These are phyloP conservation scores for Strigamia transsilvanica DNA, from an alignment of 2,888 invertebrate species.

Conservation along the genomic window DNA sequence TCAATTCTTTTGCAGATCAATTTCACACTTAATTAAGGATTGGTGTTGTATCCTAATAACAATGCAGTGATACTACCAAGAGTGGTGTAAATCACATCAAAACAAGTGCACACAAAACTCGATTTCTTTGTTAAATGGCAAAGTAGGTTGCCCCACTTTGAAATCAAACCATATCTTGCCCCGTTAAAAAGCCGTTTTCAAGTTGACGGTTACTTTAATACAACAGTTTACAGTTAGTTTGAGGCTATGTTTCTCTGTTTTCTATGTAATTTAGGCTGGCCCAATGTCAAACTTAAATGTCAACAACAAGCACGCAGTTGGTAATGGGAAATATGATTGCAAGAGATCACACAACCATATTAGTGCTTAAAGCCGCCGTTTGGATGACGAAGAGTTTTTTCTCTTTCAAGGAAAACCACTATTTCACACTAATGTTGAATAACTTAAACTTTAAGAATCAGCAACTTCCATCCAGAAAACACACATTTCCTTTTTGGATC, in stretches of 20 bases:
- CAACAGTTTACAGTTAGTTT: not conserved
- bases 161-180: constrained; percentile 31
- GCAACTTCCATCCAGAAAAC: constrained; percentile 1
- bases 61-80: not conserved
- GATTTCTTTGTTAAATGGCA: constrained; percentile 1
- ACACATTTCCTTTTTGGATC: not conserved
- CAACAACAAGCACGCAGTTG: no score
- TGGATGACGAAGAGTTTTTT: constrained; percentile 5
- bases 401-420: constrained; percentile 13
- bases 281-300: not conserved
- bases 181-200: constrained; percentile 23
- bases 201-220: constrained; percentile 43
- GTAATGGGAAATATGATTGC: no score
- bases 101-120: not conserved
- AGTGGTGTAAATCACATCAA: not conserved
- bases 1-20: not conserved
- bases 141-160: constrained; percentile 40
- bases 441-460: not conserved
- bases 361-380: not conserved
- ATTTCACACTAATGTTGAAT: constrained; percentile 9
- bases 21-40: not conserved
- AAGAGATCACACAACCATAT: not conserved
- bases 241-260: not conserved
- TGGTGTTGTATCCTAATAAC: not conserved
- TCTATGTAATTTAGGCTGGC: not conserved